Conservation (phyloP, 2,888 invertebrate genomes). For the Machimus rusticus region DNA sequence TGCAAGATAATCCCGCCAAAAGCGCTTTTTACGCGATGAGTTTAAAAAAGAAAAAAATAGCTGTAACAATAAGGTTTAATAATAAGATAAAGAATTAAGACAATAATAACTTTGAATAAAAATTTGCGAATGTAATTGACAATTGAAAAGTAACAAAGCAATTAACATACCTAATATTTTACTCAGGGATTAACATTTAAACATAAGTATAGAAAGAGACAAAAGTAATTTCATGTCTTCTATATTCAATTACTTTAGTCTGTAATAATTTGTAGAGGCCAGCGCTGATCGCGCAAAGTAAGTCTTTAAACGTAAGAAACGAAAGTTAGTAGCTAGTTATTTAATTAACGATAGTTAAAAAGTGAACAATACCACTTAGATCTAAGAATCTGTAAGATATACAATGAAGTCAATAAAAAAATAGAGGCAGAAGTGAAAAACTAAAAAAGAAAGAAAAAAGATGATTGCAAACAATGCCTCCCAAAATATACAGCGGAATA, state of each 20-base stretch:
- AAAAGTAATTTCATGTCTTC: conserved; percentile 32
- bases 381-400: conserved; percentile 14
- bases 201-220: not conserved
- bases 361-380: not conserved
- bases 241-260: conserved; percentile 23
- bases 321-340: conserved; percentile 3
- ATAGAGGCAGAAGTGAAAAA: not conserved
- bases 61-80: not conserved
- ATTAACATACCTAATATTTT: conserved; percentile 15
- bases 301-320: not conserved
- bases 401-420: not conserved
- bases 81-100: not conserved
- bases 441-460: too few species aligned
- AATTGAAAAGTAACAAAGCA: conserved; percentile 1
- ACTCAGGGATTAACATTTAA: not conserved
- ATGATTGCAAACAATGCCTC: conserved; percentile 18
- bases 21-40: not conserved
- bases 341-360: conserved; percentile 2
- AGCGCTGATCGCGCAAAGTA: not conserved
- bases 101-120: not conserved
- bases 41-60: not conserved
- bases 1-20: not conserved
- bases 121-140: not conserved
- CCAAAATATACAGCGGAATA: conserved; percentile 30
- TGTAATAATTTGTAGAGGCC: not conserved